A percentile compares a stretch with the other conserved stretches of the same genome.
These are phyloP conservation scores for Platysternon megacephalum DNA, from an alignment of 2,113 vertebrate genomes.

Conservation along the genomic window DNA sequence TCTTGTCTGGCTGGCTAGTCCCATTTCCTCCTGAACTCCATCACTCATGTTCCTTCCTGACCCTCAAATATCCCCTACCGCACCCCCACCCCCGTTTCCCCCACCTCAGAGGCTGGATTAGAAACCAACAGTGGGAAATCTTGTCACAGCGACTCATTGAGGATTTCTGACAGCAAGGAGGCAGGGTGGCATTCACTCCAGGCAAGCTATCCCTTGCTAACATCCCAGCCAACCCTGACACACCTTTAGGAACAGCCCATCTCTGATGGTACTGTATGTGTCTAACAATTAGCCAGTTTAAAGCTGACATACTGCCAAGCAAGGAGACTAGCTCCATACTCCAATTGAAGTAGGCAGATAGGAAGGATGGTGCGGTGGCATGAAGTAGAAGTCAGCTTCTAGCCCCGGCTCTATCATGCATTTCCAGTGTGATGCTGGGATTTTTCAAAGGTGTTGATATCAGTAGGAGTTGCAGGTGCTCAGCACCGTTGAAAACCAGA, in stretches of 20 bases:
- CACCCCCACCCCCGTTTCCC: not conserved
- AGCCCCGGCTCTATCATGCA: not conserved
- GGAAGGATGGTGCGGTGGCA: not conserved
- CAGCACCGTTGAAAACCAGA: not conserved
- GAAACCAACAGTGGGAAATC: not conserved
- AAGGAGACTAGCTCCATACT: no score
- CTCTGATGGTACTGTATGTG: not conserved
- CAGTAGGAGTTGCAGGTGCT: not conserved
- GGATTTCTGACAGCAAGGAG: not conserved
- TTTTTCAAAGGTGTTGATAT: not conserved
- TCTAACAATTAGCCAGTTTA: not conserved
- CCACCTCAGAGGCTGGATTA: not conserved
- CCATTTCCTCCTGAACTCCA: no score
- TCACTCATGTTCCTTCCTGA: not conserved
- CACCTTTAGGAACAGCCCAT: not conserved
- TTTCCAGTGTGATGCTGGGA: not conserved
- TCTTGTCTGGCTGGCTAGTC: not conserved
- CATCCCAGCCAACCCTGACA: not conserved
- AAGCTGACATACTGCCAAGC: not conserved
- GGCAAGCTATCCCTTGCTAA: not conserved
- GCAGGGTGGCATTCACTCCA: not conserved
- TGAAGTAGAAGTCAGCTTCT: not conserved
- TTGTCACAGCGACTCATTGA: not conserved
- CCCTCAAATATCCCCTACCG: not conserved
- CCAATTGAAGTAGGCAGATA: not conserved